A percentile compares a stretch with the other conserved stretches of the same genome.
phyloP scores from a whole-genome alignment of 1,140 invertebrate genomes.

The Neuroterus valhalla region DNA sequence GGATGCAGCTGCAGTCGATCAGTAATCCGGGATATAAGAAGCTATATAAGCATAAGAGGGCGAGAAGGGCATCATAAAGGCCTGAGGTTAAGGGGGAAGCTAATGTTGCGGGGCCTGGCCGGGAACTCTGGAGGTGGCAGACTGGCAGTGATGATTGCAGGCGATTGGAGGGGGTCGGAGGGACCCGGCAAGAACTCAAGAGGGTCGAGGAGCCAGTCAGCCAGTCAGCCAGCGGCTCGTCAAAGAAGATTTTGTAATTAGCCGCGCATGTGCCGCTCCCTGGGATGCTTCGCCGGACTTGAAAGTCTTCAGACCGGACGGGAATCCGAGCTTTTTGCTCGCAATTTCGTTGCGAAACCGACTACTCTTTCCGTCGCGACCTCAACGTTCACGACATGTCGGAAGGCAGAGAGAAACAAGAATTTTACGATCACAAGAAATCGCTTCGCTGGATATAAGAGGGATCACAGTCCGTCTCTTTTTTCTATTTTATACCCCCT shows the following conservation, averaged over 20 bases:
- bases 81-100: neutral
- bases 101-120: neutral
- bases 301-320: conserved; percentile 3
- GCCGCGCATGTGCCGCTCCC: conserved; percentile 27
- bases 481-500: too few relatives aligned
- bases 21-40: too few relatives aligned
- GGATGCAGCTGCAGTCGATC: too few relatives aligned
- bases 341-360: neutral
- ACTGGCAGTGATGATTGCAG: neutral
- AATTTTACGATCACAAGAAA: conserved; percentile 15
- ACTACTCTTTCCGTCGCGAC: neutral
- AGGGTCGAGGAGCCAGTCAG: neutral
- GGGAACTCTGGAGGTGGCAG: neutral
- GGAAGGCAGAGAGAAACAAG: conserved; percentile 5
- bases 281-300: conserved; percentile 4
- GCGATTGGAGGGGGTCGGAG: neutral
- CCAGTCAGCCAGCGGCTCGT: neutral
- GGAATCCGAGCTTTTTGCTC: conserved; percentile 18
- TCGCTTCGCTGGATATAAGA: neutral
- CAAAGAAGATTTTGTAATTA: conserved; percentile 28
- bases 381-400: conserved; percentile 7
- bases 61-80: too few relatives aligned
- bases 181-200: neutral
- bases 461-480: too few relatives aligned
- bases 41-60: too few relatives aligned